phyloP scores from a whole-genome alignment of 2,113 vertebrate species.

The Sinocyclocheilus anshuiensis region DNA sequence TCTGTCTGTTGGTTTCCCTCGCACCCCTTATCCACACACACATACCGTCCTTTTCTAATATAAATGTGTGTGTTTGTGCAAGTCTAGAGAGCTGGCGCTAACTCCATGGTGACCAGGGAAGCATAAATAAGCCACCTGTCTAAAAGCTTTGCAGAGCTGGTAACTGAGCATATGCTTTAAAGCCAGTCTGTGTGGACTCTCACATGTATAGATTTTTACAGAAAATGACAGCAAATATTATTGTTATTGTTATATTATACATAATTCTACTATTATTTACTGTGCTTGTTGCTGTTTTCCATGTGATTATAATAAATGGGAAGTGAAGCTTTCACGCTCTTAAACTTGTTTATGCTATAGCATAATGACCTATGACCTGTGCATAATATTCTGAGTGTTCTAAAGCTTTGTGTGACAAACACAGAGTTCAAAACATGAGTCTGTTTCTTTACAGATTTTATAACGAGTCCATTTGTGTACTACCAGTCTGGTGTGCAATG shows the following conservation, averaged over 20 bases:
- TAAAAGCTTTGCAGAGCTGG: not conserved
- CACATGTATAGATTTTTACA: too few species aligned
- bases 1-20: conserved; percentile 13
- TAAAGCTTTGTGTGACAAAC: not conserved
- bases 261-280: too few species aligned
- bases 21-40: not conserved
- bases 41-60: not conserved
- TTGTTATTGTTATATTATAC: too few species aligned
- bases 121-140: conserved; percentile 45
- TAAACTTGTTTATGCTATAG: not conserved
- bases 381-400: not conserved
- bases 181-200: not conserved
- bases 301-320: not conserved
- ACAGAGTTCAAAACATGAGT: too few species aligned
- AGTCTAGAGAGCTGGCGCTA: conserved; percentile 29
- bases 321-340: not conserved
- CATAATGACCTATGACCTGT: not conserved
- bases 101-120: conserved; percentile 24
- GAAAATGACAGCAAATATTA: too few species aligned
- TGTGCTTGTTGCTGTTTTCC: not conserved
- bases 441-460: not conserved
- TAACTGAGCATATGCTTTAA: not conserved
- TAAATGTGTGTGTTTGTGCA: conserved; percentile 27
- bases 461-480: not conserved
- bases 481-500: not conserved